Base-by-base conservation (phyloP, 1,140 invertebrate species). In the Microplitis demolitor region DNA sequence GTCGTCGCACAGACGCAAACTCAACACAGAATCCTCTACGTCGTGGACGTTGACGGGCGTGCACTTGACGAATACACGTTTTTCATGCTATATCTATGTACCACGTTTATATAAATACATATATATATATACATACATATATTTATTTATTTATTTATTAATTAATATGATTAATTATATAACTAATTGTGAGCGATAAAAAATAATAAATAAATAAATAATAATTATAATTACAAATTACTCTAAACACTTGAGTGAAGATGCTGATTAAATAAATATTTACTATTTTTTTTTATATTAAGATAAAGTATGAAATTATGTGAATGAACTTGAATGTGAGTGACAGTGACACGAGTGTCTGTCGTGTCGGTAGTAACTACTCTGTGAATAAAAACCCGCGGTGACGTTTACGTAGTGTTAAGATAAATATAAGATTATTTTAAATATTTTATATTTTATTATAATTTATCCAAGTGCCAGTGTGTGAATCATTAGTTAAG, bases 251-350 rank as follows among this genome's bases (percentile, higher is more conserved):
- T 24, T 24, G 24, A 24, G 24, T 24, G 24, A 24, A 24, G 24
- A 24, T 24, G 24, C 24, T 24, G 24, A 24, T 24, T 24, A 24
- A 24, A 24, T 51, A 0, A 51, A 51, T 11, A 50, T 50, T 50
- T 9, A 50, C 13, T 50, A 50, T 50, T 50, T 50, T 9, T 9
- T 24, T 54, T 54, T 54, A 13, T 68, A 34, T 8, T 35, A 2
- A 56, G 31, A 11, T 16, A 45, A 45, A 45, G 34, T 53, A 68
- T 68, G 50, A 45, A 45, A 45, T 53, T 53, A 68, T 68, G 66
- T 68, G 66, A 68, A 68, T 68, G 66, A 68, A 68, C 64, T 33
- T 16, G 50, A 68, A 53, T 68, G 66, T 33, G n/a, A 61, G 39
- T 34, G 58, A 61, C 58, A 13, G 16, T 61, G 58, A 61, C 58